These are phyloP conservation scores for Sylvia borin DNA, from an alignment of 2,797 vertebrate genomes.

Conservation along the genomic window DNA sequence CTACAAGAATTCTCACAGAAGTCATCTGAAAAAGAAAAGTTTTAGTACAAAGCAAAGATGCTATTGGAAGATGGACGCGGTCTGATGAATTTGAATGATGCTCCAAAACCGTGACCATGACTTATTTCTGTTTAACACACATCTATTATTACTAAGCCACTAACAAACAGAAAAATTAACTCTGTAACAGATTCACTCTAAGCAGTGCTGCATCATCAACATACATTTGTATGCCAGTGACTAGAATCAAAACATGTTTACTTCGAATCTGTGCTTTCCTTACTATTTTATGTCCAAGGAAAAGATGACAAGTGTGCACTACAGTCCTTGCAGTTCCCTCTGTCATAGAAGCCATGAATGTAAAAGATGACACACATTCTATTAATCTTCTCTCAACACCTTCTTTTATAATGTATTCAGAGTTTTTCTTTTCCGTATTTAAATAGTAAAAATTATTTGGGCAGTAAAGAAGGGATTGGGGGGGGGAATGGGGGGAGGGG, in stretches of 20 bases:
- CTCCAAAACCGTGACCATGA: constrained; percentile 60
- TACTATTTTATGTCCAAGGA: constrained; percentile 55
- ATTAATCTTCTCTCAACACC: constrained; percentile 59
- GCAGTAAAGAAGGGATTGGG: neutral
- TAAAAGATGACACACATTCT: constrained; percentile 66
- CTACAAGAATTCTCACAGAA: constrained; percentile 50
- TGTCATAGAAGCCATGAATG: constrained; percentile 25
- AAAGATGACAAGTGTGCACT: constrained; percentile 51
- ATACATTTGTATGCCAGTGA: constrained; percentile 60
- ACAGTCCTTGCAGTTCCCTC: constrained; percentile 21
- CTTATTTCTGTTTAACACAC: constrained; percentile 61
- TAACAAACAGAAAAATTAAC: constrained; percentile 58
- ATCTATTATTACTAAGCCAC: constrained; percentile 66
- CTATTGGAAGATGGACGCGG: neutral
- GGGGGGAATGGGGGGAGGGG: rapidly evolving
- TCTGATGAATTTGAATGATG: constrained; percentile 61
- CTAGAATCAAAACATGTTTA: constrained; percentile 54
- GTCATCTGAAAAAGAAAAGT: constrained; percentile 66
- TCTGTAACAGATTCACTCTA: constrained; percentile 66
- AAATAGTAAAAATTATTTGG: constrained; percentile 51
- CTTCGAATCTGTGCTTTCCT: constrained; percentile 66
- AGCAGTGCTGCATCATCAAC: constrained; percentile 56
- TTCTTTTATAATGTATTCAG: constrained; percentile 52
- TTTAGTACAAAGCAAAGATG: constrained; percentile 56
- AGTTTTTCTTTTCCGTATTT: constrained; percentile 57